Evolutionary conservation across 35 echinoderm and acorn worm genomes (phyloP).

Genomic region (Holothuria glaberrima): DNA sequence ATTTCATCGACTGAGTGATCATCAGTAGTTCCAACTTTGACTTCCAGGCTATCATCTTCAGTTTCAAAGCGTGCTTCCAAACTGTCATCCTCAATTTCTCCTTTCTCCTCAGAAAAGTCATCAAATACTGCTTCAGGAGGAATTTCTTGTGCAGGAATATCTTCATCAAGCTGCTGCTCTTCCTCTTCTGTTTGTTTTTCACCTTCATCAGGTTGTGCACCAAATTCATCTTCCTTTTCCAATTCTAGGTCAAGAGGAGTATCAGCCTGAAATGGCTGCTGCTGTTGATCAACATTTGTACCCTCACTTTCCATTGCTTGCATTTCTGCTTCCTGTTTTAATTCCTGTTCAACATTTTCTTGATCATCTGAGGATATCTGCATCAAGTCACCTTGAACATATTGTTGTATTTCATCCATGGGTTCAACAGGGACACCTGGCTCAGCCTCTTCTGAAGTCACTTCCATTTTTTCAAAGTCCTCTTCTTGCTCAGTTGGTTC

Average conservation of each 20-base stretch:
- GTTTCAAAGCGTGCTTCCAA: slow-evolving; percentile 32
- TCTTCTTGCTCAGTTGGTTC: background rate
- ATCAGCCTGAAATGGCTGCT: background rate
- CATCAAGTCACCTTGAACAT: background rate
- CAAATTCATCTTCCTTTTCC: background rate
- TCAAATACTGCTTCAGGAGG: slow-evolving; percentile 56
- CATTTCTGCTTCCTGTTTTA: background rate
- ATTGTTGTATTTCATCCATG: background rate
- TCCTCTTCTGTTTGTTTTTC: slow-evolving; percentile 41
- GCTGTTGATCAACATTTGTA: background rate
- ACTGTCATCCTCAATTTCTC: slow-evolving; percentile 44
- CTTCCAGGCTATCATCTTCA: slow-evolving; percentile 58
- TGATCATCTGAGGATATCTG: background rate
- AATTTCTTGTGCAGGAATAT: background rate
- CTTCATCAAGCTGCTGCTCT: slow-evolving; percentile 1
- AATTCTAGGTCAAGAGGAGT: background rate
- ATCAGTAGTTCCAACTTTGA: slow-evolving; percentile 38
- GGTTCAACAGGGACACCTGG: background rate
- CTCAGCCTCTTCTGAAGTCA: background rate
- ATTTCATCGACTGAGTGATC: slow-evolving; percentile 38
- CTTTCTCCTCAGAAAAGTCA: slow-evolving; percentile 17
- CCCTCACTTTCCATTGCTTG: background rate
- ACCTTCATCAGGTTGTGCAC: background rate
- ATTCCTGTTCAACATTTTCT: background rate
- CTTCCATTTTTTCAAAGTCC: background rate